phyloP scores from a whole-genome alignment of 2,113 vertebrate species.

The Tautogolabrus adspersus region DNA sequence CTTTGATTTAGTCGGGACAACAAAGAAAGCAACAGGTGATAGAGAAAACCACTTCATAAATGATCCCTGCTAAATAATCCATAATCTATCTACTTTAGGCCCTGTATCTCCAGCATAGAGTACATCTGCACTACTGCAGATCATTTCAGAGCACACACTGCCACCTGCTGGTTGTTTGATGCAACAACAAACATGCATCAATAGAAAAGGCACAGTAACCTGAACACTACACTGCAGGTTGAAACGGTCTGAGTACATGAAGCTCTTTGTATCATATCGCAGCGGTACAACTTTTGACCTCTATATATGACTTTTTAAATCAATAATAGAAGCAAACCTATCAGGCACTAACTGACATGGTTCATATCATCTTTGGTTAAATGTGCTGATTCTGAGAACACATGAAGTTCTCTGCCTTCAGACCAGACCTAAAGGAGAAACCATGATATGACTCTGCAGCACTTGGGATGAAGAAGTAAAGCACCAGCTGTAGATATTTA shows the following conservation, averaged over 20 bases:
- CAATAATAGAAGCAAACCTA: background rate
- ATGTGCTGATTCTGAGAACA: background rate
- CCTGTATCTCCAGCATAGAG: background rate
- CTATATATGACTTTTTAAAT: too few species aligned
- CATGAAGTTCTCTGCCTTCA: too few species aligned
- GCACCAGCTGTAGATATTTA: too few species aligned
- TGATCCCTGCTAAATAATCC: too few species aligned
- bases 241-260: background rate
- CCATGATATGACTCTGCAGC: background rate
- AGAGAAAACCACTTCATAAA: background rate
- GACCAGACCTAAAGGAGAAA: too few species aligned
- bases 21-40: background rate
- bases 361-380: conserved; percentile 11
- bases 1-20: background rate
- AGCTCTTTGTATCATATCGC: too few species aligned
- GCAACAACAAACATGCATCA: conserved; percentile 20
- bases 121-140: background rate
- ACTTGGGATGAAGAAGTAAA: background rate
- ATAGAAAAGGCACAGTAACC: conserved; percentile 5
- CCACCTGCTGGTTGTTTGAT: conserved; percentile 11
- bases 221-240: background rate
- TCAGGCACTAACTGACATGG: background rate
- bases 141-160: background rate
- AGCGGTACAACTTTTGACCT: too few species aligned
- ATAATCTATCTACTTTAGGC: background rate